Conservation (phyloP, 2,888 invertebrate genomes). For the Agrotis ipsilon region DNA sequence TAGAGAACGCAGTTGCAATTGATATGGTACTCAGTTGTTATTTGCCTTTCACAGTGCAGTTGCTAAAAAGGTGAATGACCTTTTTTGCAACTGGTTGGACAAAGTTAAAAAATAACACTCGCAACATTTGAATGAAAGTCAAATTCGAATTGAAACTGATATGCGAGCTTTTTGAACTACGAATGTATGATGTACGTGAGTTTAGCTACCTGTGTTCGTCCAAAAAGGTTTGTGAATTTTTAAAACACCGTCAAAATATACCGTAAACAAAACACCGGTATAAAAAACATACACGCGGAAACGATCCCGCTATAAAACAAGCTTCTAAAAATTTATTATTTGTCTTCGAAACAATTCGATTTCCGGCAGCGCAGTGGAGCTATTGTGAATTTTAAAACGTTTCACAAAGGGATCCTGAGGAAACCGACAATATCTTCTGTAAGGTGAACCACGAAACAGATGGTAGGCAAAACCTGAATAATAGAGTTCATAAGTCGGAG, state of each 20-base stretch:
- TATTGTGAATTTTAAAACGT: conserved; percentile 58
- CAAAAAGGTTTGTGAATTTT: not conserved
- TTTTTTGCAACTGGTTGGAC: not conserved
- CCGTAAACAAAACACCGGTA: not conserved
- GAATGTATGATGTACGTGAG: no score
- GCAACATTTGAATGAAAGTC: not conserved
- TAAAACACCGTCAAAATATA: not conserved
- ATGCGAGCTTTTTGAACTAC: not conserved
- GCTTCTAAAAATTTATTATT: conserved; percentile 21
- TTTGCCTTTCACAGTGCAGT: not conserved
- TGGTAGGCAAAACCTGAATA: conserved; percentile 54
- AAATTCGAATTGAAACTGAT: no score
- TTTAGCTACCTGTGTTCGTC: not conserved
- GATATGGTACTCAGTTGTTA: not conserved
- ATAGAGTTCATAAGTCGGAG: conserved; percentile 53
- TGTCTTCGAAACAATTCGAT: conserved; percentile 39
- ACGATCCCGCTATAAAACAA: conserved; percentile 15
- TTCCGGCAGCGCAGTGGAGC: conserved; percentile 41
- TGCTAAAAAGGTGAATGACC: not conserved
- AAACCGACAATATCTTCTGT: conserved; percentile 44
- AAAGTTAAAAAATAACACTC: not conserved
- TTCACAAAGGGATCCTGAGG: conserved; percentile 52
- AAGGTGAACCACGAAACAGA: conserved; percentile 50
- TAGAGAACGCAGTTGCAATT: conserved; percentile 12
- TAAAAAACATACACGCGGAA: not conserved